Conservation (phyloP, 30 jellyfish, hydroid and myxozoan species). For the Cassiopea andromeda region DNA sequence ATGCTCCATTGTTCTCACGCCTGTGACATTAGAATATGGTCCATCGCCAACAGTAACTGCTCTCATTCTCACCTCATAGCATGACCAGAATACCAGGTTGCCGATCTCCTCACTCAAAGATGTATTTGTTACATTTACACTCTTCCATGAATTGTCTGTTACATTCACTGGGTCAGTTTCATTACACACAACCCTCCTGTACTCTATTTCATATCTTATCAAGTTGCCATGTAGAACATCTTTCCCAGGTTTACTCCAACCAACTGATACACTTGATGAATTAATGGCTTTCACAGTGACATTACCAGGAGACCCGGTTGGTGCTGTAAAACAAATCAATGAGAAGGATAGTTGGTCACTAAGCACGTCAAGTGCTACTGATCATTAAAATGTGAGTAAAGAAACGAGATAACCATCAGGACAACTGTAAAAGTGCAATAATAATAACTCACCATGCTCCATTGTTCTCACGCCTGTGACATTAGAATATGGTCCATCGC, state of each 20-base stretch:
- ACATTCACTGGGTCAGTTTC: background rate
- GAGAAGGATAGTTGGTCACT: too few species aligned
- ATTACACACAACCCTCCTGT: slow-evolving; percentile 12
- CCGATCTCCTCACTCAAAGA: background rate
- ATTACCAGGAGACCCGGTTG: slow-evolving; percentile 19
- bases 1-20: slow-evolving; percentile 5
- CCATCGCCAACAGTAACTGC: slow-evolving; percentile 49
- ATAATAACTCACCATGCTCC: background rate
- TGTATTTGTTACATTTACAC: background rate
- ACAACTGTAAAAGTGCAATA: too few species aligned
- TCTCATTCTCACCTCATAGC: slow-evolving; percentile 31
- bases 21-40: background rate
- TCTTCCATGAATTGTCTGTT: background rate
- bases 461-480: background rate
- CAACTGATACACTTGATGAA: slow-evolving; percentile 23
- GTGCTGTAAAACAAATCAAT: too few species aligned
- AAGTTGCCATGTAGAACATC: slow-evolving; percentile 14
- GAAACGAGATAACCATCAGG: too few species aligned
- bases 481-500: slow-evolving; percentile 8
- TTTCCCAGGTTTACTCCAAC: slow-evolving; percentile 3
- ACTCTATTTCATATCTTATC: background rate
- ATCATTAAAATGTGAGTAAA: too few species aligned
- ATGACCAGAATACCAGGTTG: slow-evolving; percentile 16
- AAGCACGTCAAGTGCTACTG: too few species aligned
- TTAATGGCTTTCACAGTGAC: background rate